A percentile compares a stretch with the other conserved stretches of the same genome.
phyloP scores from a whole-genome alignment of 2,797 vertebrate genomes.

The Melanogrammus aeglefinus region DNA sequence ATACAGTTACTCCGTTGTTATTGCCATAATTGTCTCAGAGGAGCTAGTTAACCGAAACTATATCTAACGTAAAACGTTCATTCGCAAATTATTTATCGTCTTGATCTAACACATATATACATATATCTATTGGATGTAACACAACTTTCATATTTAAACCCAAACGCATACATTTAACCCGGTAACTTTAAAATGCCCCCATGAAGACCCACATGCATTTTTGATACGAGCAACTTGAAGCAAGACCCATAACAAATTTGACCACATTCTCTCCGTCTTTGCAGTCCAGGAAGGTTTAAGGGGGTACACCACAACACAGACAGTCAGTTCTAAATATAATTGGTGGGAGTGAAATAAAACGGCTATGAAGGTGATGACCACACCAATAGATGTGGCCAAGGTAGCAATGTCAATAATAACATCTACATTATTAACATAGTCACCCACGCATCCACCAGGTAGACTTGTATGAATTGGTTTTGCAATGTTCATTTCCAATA shows the following conservation, averaged over 20 bases:
- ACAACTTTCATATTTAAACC: neutral
- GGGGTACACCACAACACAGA: neutral
- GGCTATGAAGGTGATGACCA: too few relatives aligned
- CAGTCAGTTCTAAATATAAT: neutral
- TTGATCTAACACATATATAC: neutral
- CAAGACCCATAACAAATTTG: neutral
- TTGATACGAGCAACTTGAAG: neutral
- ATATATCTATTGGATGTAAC: too few relatives aligned
- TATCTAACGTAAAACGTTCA: too few relatives aligned
- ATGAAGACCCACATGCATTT: neutral
- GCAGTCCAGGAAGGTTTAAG: neutral
- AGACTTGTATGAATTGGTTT: neutral
- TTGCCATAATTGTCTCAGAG: neutral
- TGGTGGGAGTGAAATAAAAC: neutral
- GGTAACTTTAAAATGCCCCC: neutral
- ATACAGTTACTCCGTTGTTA: neutral
- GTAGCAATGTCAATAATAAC: too few relatives aligned
- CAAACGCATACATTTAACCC: neutral
- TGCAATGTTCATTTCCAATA: too few relatives aligned
- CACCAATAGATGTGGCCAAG: too few relatives aligned
- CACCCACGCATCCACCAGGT: neutral
- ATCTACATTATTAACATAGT: neutral
- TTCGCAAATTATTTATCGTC: neutral
- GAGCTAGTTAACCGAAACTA: neutral
- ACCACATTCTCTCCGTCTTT: neutral